Conservation (phyloP, 2,888 invertebrate species). For the Trachelus tabidus region DNA sequence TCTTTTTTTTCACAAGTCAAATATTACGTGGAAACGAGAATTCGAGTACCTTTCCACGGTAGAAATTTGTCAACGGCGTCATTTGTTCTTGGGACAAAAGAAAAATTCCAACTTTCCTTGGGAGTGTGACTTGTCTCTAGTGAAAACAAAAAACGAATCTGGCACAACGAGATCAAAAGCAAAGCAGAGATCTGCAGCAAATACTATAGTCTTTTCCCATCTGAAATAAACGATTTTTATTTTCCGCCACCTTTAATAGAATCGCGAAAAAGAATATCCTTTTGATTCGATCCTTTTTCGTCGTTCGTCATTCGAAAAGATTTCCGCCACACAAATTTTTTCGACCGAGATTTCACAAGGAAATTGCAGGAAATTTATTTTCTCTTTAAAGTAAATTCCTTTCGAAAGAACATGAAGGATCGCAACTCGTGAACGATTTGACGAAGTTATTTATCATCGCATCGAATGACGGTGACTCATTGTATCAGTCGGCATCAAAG, state of each 20-base stretch:
- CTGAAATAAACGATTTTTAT: background rate
- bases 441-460: conserved; percentile 3
- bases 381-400: background rate
- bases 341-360: background rate
- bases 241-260: background rate
- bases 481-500: conserved; percentile 2
- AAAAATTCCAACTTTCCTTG: background rate
- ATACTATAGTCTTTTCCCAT: background rate
- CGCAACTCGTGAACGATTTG: background rate
- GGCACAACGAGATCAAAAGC: background rate
- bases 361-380: background rate
- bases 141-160: background rate
- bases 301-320: background rate
- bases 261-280: background rate
- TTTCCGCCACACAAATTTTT: background rate
- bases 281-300: background rate
- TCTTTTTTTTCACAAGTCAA: background rate
- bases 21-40: background rate
- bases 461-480: background rate
- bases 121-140: background rate
- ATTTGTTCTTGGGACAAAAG: background rate
- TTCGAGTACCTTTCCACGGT: background rate
- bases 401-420: background rate
- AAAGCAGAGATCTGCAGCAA: background rate
- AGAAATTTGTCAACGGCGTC: background rate